Conservation (phyloP, 2,797 vertebrate genomes). For the Darevskia nairensis region DNA sequence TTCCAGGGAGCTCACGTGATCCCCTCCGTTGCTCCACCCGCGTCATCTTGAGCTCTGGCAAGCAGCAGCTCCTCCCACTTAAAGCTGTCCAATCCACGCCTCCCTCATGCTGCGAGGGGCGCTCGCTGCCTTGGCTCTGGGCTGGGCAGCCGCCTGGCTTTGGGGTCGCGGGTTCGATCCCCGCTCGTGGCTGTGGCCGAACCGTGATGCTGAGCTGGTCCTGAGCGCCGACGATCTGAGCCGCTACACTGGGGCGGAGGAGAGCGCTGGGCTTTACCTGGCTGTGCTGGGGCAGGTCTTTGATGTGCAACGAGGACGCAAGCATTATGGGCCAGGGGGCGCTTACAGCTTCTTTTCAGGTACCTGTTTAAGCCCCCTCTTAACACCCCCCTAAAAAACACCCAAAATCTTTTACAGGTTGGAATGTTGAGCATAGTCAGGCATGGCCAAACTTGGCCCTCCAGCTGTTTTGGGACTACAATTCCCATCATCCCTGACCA, state of each 20-base stretch:
- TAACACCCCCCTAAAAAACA: no score
- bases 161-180: conserved; percentile 53
- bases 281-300: conserved; percentile 90
- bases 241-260: conserved; percentile 79
- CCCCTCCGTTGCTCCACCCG: not conserved
- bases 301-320: conserved; percentile 86
- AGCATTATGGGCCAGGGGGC: conserved; percentile 91
- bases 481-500: no score
- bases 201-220: conserved; percentile 51
- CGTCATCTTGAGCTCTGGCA: conserved; percentile 48
- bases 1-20: not conserved
- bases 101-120: not conserved
- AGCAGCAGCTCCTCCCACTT: rapidly evolving
- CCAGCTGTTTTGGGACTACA: no score
- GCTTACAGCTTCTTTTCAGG: conserved; percentile 90
- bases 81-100: not conserved
- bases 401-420: no score
- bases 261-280: conserved; percentile 82
- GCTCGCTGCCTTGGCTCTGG: conserved; percentile 7
- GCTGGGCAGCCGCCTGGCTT: conserved; percentile 43
- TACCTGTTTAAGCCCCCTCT: conserved; percentile 60
- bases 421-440: no score
- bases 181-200: not conserved
- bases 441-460: no score
- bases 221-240: conserved; percentile 80